phyloP scores from a whole-genome alignment of 2,888 invertebrate genomes.

The Pristionchus exspectatus region DNA sequence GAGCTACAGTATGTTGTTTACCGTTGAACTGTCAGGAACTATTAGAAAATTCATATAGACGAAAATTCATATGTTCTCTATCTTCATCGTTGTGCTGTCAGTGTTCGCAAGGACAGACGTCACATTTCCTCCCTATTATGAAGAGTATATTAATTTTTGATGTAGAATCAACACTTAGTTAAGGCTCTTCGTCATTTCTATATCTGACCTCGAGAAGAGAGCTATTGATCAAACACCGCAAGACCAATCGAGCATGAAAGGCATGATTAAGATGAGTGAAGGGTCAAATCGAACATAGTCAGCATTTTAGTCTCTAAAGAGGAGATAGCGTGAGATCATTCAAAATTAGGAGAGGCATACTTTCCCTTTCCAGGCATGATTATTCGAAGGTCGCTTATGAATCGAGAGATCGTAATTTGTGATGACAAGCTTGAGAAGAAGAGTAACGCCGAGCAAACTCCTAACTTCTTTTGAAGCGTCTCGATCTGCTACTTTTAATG shows the following conservation, averaged over 20 bases:
- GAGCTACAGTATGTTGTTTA: no score
- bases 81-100: no score
- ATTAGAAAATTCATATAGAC: no score
- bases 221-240: not conserved
- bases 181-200: not conserved
- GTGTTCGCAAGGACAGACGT: no score
- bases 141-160: no score
- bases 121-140: no score
- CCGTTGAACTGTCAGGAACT: no score
- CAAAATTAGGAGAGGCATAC: not conserved
- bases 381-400: not conserved
- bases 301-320: not conserved
- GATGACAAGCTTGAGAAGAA: not conserved
- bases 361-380: not conserved
- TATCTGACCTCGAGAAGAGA: not conserved
- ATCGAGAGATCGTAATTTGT: not conserved
- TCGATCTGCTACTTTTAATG: not conserved
- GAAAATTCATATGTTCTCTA: no score
- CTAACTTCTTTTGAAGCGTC: not conserved
- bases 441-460: not conserved
- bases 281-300: not conserved
- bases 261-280: not conserved
- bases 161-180: no score
- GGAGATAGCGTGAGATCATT: not conserved
- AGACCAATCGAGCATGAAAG: slow-evolving; percentile 37